Evolutionary conservation across 1,140 invertebrate species (phyloP), one percentile per base, ranked within the genome.

Genomic region (Metopolophium dirhodum): DNA sequence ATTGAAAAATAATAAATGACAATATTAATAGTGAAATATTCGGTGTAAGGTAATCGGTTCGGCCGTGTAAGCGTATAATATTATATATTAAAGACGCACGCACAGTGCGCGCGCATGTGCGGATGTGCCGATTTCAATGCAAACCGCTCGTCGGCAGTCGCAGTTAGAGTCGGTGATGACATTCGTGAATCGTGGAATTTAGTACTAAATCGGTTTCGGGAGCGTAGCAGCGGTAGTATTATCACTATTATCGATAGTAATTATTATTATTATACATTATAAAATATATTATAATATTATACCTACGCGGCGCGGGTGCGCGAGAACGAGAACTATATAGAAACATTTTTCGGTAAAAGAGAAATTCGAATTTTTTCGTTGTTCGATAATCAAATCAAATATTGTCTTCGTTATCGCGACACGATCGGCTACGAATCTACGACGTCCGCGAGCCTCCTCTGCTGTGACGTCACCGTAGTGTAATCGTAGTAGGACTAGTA

Each of bases 61-160:
- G 61, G 61, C 61, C 30, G 30, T 68, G 14, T 14, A n/a, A 1
- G 30, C 14, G 4, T 77, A 18, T n/a, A 68, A 30, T 68, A 68
- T 68, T n/a, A 68, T 68, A 7, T n/a, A 18, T 0, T 68, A 77
- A 14, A 77, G 61, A 30, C 20, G 14, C 26, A 30, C 26, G 30
- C 3, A 77, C 41, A 0, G 35, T 86, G 37, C 85, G 85, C 30
- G 45, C 83, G 83, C 37, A 37, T 83, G 35, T 77, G 61, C 61
- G 61, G n/a, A 77, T 77, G 61, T 86, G 41, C 11, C 47, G 87
- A 30, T 89, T 54, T 89, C 87, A 89, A 89, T 89, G 87, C n/a
- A 47, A 89, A 89, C 87, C 49, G 1, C 86, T 35, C 30, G 86
- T 88, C 45, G 9, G 3, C 22, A 14, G 47, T 20, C n/a, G 14